phyloP scores from a whole-genome alignment of 2,797 vertebrate genomes.

The Salmo trutta region DNA sequence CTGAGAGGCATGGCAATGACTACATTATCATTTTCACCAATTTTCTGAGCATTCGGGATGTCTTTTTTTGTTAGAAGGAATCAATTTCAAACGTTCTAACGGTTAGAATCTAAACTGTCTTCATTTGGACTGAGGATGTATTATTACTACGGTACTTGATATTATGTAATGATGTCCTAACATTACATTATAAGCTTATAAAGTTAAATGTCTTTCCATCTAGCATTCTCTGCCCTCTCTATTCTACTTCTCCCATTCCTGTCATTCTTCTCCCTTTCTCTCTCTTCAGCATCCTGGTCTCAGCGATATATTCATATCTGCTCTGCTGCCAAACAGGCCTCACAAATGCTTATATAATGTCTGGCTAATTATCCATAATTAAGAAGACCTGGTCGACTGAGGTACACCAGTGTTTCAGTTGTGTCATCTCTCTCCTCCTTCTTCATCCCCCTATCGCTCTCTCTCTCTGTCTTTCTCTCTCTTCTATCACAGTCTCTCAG shows the following conservation, averaged over 20 bases:
- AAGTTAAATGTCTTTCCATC: no score
- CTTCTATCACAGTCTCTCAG: no score
- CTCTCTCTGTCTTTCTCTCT: background rate
- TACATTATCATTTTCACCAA: background rate
- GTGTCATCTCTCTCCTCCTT: background rate
- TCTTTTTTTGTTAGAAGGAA: background rate
- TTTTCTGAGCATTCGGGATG: background rate
- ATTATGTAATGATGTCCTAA: no score
- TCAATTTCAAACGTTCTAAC: background rate
- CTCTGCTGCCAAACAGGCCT: background rate
- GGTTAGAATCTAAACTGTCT: background rate
- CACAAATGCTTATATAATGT: background rate
- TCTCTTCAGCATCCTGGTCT: background rate
- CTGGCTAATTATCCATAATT: conserved; percentile 2
- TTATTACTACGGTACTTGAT: background rate
- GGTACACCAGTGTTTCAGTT: background rate
- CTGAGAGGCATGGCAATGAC: background rate
- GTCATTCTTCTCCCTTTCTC: background rate
- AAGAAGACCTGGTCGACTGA: background rate
- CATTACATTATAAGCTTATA: no score
- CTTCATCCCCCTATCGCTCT: background rate
- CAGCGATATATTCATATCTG: background rate
- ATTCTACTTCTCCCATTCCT: background rate
- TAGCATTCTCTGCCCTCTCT: background rate
- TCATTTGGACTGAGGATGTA: background rate